Percentiles rank a stretch among this genome's conserved stretches.
Evolutionary conservation across 2,888 invertebrate species (phyloP).

Genomic region (Luperina nickerlii): DNA sequence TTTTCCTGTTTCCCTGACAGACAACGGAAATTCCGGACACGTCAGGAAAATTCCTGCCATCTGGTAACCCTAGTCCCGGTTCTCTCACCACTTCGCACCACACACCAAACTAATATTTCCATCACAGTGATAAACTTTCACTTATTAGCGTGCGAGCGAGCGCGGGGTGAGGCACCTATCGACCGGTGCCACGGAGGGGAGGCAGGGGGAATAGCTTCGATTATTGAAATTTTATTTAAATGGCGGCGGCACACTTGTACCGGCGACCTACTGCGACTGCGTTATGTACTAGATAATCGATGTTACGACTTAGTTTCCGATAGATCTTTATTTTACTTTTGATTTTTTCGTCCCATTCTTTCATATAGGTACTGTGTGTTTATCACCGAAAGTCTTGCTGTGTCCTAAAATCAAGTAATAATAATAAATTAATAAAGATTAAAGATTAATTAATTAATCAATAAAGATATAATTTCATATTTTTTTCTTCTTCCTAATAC

Average conservation of each 20-base stretch:
- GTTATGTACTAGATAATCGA: constrained; percentile 31
- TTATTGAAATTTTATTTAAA: constrained; percentile 64
- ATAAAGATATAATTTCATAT: too few species aligned
- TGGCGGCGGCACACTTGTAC: constrained; percentile 52
- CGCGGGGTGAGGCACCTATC: constrained; percentile 33
- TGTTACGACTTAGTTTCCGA: constrained; percentile 13
- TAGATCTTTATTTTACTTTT: constrained; percentile 1
- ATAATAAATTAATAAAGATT: too few species aligned
- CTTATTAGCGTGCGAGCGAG: constrained; percentile 50
- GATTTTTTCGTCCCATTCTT: background rate
- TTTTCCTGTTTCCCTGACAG: too few species aligned
- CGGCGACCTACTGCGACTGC: constrained; percentile 39
- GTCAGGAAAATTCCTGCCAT: too few species aligned
- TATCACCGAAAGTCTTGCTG: too few species aligned
- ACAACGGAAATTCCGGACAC: too few species aligned
- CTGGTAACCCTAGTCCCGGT: background rate
- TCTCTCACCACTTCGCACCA: constrained; percentile 14
- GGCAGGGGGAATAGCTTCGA: constrained; percentile 14
- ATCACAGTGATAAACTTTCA: constrained; percentile 64
- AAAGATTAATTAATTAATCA: too few species aligned
- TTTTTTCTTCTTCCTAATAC: background rate
- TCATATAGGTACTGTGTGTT: background rate
- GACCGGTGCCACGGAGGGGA: background rate
- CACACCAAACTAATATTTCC: constrained; percentile 44
- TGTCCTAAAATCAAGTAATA: background rate